phyloP scores from a whole-genome alignment of 2,113 vertebrate species.

The Triplophysa dalaica region DNA sequence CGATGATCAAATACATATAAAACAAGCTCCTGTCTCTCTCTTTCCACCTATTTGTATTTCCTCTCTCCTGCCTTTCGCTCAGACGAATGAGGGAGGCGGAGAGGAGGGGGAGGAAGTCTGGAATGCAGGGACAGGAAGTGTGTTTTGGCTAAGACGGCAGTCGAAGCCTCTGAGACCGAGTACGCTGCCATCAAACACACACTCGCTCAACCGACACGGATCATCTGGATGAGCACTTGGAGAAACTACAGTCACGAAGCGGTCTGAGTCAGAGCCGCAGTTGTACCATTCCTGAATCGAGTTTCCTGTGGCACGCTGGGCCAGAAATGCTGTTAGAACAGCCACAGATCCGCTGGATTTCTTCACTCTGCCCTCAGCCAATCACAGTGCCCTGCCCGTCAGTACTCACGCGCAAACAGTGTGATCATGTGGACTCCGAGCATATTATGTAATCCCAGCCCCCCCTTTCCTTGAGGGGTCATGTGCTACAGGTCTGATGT shows the following conservation, averaged over 20 bases:
- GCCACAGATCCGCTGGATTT: background rate
- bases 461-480: background rate
- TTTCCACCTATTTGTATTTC: constrained; percentile 38
- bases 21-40: constrained; percentile 36
- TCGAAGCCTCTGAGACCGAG: constrained; percentile 54
- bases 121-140: constrained; percentile 70
- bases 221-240: constrained; percentile 67
- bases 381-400: background rate
- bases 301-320: constrained; percentile 63
- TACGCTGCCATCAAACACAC: constrained; percentile 49
- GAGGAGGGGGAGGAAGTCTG: constrained; percentile 51
- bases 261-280: constrained; percentile 58
- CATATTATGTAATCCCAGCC: constrained; percentile 65
- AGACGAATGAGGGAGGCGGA: constrained; percentile 33
- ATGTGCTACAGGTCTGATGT: background rate
- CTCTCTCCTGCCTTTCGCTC: constrained; percentile 33
- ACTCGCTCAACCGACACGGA: constrained; percentile 51
- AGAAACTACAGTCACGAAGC: constrained; percentile 66
- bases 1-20: constrained; percentile 30
- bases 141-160: constrained; percentile 63
- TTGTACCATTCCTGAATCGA: constrained; percentile 65
- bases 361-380: background rate
- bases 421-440: constrained; percentile 64
- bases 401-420: constrained; percentile 18
- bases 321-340: constrained; percentile 68